A percentile compares a stretch with the other conserved stretches of the same genome.
Conservation (phyloP, 2,888 invertebrate species). For the Apocheima hispidaria region DNA sequence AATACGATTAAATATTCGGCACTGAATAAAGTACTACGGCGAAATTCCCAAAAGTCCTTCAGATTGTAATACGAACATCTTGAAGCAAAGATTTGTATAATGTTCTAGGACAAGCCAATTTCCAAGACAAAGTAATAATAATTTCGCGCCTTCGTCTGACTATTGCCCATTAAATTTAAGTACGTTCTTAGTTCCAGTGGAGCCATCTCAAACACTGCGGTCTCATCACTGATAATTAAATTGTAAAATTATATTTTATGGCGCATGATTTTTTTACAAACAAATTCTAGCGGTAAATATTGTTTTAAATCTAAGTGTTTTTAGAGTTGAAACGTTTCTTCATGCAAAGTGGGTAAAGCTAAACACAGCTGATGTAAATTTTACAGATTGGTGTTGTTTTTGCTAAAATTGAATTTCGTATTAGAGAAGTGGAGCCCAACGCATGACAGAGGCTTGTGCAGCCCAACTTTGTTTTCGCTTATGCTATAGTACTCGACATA, state of each 20-base stretch:
- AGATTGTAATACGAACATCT: conserved; percentile 25
- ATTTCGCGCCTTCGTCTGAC: conserved; percentile 53
- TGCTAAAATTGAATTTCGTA: conserved; percentile 28
- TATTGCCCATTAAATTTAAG: conserved; percentile 56
- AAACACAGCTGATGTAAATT: conserved; percentile 10
- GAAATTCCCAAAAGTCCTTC: conserved; percentile 19
- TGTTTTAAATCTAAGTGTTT: conserved; percentile 20
- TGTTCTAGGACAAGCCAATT: conserved; percentile 50
- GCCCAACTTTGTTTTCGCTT: conserved; percentile 21
- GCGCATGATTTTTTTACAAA: conserved; percentile 41
- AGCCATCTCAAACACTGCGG: conserved; percentile 55
- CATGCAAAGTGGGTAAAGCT: conserved; percentile 12
- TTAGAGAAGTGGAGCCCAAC: conserved; percentile 19
- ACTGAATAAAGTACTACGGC: conserved; percentile 4
- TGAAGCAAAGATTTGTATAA: conserved; percentile 33
- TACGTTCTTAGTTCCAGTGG: conserved; percentile 58
- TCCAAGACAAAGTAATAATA: conserved; percentile 49
- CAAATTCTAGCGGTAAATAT: conserved; percentile 15
- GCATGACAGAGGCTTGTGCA: conserved; percentile 20
- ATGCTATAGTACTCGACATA: conserved; percentile 12
- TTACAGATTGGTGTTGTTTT: conserved; percentile 22
- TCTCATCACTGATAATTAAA: conserved; percentile 56
- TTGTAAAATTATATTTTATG: conserved; percentile 52
- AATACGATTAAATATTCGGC: not conserved
- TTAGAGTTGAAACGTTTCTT: conserved; percentile 11